Evolutionary conservation across 2,797 vertebrate genomes (phyloP).

Genomic region (Gobio occitaniae): DNA sequence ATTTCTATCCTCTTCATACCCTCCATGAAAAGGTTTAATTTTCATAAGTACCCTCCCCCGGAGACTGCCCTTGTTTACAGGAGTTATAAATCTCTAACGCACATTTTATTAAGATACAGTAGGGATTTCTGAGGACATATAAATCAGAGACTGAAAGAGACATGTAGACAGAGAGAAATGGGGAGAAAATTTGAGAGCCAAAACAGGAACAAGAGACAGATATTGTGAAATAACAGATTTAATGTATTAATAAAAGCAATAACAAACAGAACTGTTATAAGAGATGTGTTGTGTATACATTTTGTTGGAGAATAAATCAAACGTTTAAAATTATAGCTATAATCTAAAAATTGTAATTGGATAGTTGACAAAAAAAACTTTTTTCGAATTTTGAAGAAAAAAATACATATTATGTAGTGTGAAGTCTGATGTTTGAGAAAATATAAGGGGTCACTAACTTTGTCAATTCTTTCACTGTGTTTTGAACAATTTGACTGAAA

Average conservation of each 20-base stretch:
- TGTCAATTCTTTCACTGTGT: no score
- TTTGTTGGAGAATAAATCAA: background rate
- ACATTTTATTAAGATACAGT: background rate
- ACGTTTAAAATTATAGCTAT: background rate
- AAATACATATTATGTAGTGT: no score
- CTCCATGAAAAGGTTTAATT: constrained; percentile 68
- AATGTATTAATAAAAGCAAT: background rate
- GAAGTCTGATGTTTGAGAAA: no score
- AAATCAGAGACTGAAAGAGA: background rate
- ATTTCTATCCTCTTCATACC: constrained; percentile 1
- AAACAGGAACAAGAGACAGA: background rate
- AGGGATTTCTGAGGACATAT: background rate
- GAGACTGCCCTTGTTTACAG: constrained; percentile 56
- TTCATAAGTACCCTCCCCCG: constrained; percentile 69
- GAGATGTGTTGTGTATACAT: background rate
- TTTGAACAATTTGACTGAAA: no score
- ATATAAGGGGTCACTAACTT: no score
- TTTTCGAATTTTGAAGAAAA: no score
- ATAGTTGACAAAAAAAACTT: no score
- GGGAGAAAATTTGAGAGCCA: background rate
- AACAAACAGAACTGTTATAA: background rate
- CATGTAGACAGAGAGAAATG: background rate
- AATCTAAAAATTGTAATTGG: background rate
- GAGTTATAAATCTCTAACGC: constrained; percentile 66
- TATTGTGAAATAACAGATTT: background rate